A percentile compares a stretch with the other conserved stretches of the same genome.
These are phyloP conservation scores for Aphelenchoides besseyi DNA, from an alignment of 1,140 invertebrate species.

Conservation along the genomic window DNA sequence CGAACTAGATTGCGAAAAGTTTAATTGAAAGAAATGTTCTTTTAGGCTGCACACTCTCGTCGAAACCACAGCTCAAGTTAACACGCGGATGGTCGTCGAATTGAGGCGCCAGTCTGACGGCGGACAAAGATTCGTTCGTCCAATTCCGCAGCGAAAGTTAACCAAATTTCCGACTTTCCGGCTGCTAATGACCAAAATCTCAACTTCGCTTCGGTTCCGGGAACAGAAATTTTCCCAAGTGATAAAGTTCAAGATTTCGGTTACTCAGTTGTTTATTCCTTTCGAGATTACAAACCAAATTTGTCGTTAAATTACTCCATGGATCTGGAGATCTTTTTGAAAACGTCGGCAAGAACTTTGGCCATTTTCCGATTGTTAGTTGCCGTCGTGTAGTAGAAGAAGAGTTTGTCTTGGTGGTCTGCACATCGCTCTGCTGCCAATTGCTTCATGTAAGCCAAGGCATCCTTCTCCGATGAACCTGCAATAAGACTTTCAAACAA, in stretches of 20 bases:
- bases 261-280: not conserved
- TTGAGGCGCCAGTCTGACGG: not conserved
- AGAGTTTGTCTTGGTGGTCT: not conserved
- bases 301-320: not conserved
- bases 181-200: no score
- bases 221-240: not conserved
- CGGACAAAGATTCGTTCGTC: slow-evolving; percentile 2
- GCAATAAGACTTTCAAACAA: not conserved
- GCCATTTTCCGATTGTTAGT: slow-evolving; percentile 11
- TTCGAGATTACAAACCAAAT: not conserved
- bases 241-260: not conserved
- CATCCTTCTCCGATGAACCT: slow-evolving; percentile 15
- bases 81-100: no score
- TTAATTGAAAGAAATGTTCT: no score
- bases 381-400: slow-evolving; percentile 8
- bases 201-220: not conserved
- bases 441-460: not conserved
- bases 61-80: no score
- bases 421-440: not conserved
- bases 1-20: not conserved
- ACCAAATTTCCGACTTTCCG: not conserved
- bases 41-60: no score
- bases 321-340: slow-evolving; percentile 12
- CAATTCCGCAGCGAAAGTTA: not conserved
- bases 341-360: slow-evolving; percentile 6